These are phyloP conservation scores for Mylabris phalerata DNA, from an alignment of 1,140 invertebrate genomes.

Conservation along the genomic window DNA sequence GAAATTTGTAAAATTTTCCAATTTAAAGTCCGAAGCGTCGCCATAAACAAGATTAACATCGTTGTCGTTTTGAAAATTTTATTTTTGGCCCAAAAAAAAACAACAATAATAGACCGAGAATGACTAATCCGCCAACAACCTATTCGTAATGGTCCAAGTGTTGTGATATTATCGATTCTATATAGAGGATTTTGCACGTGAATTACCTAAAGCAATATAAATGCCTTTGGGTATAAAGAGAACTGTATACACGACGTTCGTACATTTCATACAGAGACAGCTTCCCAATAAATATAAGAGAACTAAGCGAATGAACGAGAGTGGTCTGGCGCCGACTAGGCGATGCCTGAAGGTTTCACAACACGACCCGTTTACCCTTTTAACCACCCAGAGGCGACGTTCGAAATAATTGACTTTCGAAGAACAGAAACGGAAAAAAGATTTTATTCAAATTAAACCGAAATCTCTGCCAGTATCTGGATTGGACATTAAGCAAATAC, in stretches of 20 bases:
- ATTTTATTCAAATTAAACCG: no score
- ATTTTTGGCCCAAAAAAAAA: no score
- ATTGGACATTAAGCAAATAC: no score
- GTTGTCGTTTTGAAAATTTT: no score
- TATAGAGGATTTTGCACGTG: constrained; percentile 8
- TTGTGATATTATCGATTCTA: constrained; percentile 5
- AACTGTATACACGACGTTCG: no score
- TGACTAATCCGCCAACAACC: constrained; percentile 6
- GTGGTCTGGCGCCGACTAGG: constrained; percentile 15
- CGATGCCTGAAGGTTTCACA: constrained; percentile 10
- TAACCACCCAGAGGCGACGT: constrained; percentile 8
- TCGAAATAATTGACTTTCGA: neutral
- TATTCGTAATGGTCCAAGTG: constrained; percentile 2
- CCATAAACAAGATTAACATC: no score
- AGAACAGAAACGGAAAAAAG: no score
- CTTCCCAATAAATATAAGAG: no score
- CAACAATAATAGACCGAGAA: neutral
- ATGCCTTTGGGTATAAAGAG: neutral
- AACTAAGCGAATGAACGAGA: neutral
- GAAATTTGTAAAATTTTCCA: no score
- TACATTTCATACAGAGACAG: no score
- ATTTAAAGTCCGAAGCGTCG: no score
- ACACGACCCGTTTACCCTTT: neutral
- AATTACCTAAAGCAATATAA: constrained; percentile 5
- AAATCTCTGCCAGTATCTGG: no score